Conservation (phyloP, 2,888 invertebrate genomes). For the Drosophila testacea region DNA sequence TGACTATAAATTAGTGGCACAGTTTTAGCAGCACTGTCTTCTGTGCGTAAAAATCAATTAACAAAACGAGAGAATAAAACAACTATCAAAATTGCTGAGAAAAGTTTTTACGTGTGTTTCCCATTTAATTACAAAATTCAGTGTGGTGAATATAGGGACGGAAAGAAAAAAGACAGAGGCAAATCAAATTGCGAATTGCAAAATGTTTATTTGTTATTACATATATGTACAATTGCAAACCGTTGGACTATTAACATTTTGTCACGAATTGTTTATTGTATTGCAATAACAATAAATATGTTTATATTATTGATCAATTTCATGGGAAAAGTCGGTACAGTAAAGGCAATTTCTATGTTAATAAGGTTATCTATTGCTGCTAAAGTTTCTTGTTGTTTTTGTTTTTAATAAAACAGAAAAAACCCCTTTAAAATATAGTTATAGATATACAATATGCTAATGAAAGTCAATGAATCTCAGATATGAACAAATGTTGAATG, state of each 20-base stretch:
- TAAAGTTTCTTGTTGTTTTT: too few relatives aligned
- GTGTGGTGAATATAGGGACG: not conserved
- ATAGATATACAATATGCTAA: too few relatives aligned
- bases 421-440: too few relatives aligned
- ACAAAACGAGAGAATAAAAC: constrained; percentile 6
- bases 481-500: too few relatives aligned
- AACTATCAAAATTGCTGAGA: constrained; percentile 31
- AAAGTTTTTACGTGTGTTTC: constrained; percentile 34
- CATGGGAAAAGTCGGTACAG: not conserved
- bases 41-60: constrained; percentile 50
- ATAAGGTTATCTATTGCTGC: too few relatives aligned
- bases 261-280: not conserved
- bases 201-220: constrained; percentile 23
- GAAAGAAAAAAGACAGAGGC: not conserved
- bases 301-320: constrained; percentile 1
- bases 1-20: constrained; percentile 48
- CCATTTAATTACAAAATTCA: constrained; percentile 47
- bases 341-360: not conserved
- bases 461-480: too few relatives aligned
- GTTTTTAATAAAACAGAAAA: too few relatives aligned
- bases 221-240: constrained; percentile 4
- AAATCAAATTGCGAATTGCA: constrained; percentile 55
- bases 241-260: not conserved
- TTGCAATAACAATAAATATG: not conserved
- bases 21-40: constrained; percentile 47